Evolutionary conservation across 2,113 vertebrate species (phyloP), one percentile per base, ranked within the genome.

Genomic region (Philantomba maxwellii): DNA sequence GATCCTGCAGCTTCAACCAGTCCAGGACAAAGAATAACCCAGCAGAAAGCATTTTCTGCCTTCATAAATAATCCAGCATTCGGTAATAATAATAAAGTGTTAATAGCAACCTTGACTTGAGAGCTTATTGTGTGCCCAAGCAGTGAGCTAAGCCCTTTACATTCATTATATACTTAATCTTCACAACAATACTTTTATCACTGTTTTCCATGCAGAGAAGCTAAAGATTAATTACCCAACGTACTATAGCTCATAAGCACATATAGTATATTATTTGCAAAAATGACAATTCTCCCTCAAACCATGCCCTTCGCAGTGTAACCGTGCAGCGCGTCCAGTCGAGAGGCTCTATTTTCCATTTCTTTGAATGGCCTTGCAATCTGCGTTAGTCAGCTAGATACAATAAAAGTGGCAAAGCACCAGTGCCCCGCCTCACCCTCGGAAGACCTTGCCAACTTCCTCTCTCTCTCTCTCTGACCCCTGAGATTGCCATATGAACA

Each of bases 401-500:
- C 5, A n/a, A 11, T 0, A 2, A 30, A 55, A 49, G 21, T 21
- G 57, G 26, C 39, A 49, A 23, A 15, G 23, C 2, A 53, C 86
- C 33, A 3, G 6, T 43, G 49, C 53, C 28, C 75, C 26, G 17
- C 16, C 62, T 82, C 19, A 10, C 11, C 11, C 55, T 57, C 47
- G 8, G 55, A 60, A 87, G 43, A 5, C 15, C n/a, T 62, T 49
- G 3, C 16, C 19, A 16, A n/a, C 28, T 49, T 90, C 39, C 53
- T 17, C 39, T 89, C 43, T 19, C 15, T 62, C 58, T 62, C 33
- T 83, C 15, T 19, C 6, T 45, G 45, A 87, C 1, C 80, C 23
- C 62, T 84, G 64, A 83, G 57, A 75, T 28, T 0, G 0, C 26
- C 45, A 13, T 6, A 3, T 1, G n/a, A 55, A 49, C 12, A n/a